A percentile compares a stretch with the other conserved stretches of the same genome.
Conservation (phyloP, 2,113 vertebrate species). For the Geothlypis trichas region DNA sequence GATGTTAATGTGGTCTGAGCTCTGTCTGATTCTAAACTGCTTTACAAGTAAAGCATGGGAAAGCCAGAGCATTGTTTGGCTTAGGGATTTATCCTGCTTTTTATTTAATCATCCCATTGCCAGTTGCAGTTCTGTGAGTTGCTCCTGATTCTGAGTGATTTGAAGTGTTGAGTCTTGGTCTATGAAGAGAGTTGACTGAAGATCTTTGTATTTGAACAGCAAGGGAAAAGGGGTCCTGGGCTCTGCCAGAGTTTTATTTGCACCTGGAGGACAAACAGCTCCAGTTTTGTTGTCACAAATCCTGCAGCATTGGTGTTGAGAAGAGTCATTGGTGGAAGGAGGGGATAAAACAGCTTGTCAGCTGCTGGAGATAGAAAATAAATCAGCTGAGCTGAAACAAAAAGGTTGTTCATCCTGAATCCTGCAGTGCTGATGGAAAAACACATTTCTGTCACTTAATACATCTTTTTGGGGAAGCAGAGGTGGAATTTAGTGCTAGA, state of each 20-base stretch:
- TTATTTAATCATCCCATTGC: background rate
- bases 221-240: background rate
- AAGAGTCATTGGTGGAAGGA: background rate
- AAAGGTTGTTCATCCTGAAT: background rate
- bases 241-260: background rate
- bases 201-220: background rate
- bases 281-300: background rate
- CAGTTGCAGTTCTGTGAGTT: background rate
- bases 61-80: background rate
- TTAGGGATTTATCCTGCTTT: background rate
- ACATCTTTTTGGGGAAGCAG: background rate
- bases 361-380: background rate
- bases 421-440: background rate
- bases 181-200: background rate
- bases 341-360: constrained; percentile 10
- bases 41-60: background rate
- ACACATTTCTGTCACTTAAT: background rate
- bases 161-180: background rate
- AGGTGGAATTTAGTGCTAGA: background rate
- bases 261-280: background rate
- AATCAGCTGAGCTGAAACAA: constrained; percentile 5
- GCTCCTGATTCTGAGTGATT: background rate
- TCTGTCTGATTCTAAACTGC: background rate
- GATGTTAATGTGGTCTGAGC: background rate
- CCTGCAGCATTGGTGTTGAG: background rate